phyloP scores from a whole-genome alignment of 2,888 invertebrate genomes.

The Orthosia cruda region DNA sequence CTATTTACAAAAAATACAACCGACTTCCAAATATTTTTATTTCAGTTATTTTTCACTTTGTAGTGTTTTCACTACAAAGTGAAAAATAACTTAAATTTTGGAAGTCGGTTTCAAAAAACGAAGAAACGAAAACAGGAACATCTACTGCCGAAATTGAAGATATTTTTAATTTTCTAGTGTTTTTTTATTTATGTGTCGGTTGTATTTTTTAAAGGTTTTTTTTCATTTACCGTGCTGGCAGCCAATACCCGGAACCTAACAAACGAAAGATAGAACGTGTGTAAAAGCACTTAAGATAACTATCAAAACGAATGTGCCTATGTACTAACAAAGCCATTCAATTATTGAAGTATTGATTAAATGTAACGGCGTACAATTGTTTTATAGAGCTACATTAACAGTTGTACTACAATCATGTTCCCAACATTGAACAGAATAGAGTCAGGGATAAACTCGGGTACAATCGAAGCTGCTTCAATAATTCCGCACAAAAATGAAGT shows the following conservation, averaged over 20 bases:
- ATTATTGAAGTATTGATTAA: slow-evolving; percentile 6
- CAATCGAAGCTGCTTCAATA: neutral
- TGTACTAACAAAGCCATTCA: neutral
- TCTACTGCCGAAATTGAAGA: too few species aligned
- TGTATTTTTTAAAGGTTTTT: too few species aligned
- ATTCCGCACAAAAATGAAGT: neutral
- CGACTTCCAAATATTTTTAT: too few species aligned
- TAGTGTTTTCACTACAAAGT: too few species aligned
- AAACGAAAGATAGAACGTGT: neutral
- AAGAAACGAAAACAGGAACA: too few species aligned
- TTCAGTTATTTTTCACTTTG: too few species aligned
- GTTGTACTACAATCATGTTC: neutral
- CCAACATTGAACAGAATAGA: neutral
- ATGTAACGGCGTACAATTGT: neutral
- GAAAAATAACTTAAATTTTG: too few species aligned
- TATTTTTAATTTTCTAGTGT: too few species aligned
- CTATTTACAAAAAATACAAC: too few species aligned
- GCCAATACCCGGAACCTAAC: neutral
- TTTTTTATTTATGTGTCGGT: too few species aligned
- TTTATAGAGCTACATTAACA: neutral
- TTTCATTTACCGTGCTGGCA: neutral
- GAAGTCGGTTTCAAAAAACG: too few species aligned
- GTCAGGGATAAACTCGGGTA: neutral
- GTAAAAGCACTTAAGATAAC: neutral
- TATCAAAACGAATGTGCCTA: neutral